These are phyloP conservation scores for Lordiphosa collinella DNA, from an alignment of 1,140 invertebrate species.

Conservation along the genomic window DNA sequence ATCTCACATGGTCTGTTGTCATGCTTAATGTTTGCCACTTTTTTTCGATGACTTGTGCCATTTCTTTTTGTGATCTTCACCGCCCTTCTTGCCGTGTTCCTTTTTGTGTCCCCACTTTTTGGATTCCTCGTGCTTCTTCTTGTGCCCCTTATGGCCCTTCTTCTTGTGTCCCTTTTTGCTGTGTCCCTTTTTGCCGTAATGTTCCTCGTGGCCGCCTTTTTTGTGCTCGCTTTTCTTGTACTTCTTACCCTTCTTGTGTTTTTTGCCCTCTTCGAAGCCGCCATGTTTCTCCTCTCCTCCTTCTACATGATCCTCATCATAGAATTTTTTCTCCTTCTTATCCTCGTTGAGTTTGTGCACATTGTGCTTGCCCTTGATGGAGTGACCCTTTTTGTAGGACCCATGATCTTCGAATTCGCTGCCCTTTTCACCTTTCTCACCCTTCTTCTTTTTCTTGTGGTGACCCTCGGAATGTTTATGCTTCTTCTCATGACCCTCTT, in stretches of 20 bases:
- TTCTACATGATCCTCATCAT: slow-evolving; percentile 89
- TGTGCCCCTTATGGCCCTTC: slow-evolving; percentile 84
- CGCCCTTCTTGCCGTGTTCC: slow-evolving; percentile 85
- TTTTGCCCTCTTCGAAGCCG: slow-evolving; percentile 85
- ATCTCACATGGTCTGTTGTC: no score
- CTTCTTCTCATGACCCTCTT: slow-evolving; percentile 87
- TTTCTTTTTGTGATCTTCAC: slow-evolving; percentile 84
- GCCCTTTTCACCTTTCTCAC: slow-evolving; percentile 87
- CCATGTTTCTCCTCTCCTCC: slow-evolving; percentile 86
- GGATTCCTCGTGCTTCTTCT: slow-evolving; percentile 84
- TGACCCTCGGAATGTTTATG: slow-evolving; percentile 87
- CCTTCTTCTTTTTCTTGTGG: slow-evolving; percentile 87
- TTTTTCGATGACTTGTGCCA: slow-evolving; percentile 80
- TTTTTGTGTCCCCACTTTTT: slow-evolving; percentile 84
- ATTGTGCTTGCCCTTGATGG: slow-evolving; percentile 88
- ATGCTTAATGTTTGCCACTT: slow-evolving; percentile 41
- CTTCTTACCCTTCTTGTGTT: slow-evolving; percentile 85
- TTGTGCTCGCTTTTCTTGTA: slow-evolving; percentile 87
- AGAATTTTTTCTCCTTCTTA: slow-evolving; percentile 91
- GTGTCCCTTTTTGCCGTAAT: slow-evolving; percentile 87
- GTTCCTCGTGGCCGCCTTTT: slow-evolving; percentile 85
- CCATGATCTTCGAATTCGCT: slow-evolving; percentile 83
- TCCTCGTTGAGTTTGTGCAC: slow-evolving; percentile 89
- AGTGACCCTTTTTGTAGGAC: slow-evolving; percentile 83
- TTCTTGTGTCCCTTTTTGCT: slow-evolving; percentile 86